Evolutionary conservation across 2,797 vertebrate species (phyloP).

Genomic region (Aphelocoma californica): DNA sequence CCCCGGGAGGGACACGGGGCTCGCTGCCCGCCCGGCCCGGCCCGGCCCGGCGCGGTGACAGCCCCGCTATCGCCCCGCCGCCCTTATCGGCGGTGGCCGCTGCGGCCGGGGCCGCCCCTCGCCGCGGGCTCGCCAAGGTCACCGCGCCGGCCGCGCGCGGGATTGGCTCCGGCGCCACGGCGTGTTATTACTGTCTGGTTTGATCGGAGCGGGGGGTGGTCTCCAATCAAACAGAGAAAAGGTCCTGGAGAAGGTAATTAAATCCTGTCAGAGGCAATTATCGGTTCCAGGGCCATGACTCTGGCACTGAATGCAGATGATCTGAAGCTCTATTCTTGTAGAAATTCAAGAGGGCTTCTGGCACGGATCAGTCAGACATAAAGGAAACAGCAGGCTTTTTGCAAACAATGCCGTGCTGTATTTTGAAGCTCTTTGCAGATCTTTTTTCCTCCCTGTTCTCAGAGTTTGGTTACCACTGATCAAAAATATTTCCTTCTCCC

Average conservation of each 20-base stretch:
- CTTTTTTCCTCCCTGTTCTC: constrained; percentile 34
- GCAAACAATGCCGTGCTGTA: constrained; percentile 80
- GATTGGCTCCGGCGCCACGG: constrained; percentile 83
- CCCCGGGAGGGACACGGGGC: background rate
- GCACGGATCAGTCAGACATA: constrained; percentile 77
- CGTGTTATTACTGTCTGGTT: constrained; percentile 86
- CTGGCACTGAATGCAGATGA: constrained; percentile 87
- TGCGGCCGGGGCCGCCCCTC: background rate
- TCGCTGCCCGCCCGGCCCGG: background rate
- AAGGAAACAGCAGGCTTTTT: constrained; percentile 78
- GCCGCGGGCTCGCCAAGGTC: constrained; percentile 87
- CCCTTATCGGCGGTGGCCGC: no score
- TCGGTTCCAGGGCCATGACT: constrained; percentile 84
- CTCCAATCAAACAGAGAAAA: constrained; percentile 88
- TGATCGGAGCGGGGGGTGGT: constrained; percentile 85
- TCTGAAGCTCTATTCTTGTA: constrained; percentile 82
- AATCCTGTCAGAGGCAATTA: constrained; percentile 91
- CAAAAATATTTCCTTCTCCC: constrained; percentile 71
- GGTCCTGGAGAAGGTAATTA: constrained; percentile 89
- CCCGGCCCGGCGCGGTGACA: no score
- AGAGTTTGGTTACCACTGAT: constrained; percentile 72
- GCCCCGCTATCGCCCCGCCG: background rate
- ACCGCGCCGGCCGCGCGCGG: constrained; percentile 74
- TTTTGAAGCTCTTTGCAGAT: constrained; percentile 74
- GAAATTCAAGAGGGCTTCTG: constrained; percentile 82